Conservation (phyloP, 2,888 invertebrate species). For the Petrolisthes cinctipes region DNA sequence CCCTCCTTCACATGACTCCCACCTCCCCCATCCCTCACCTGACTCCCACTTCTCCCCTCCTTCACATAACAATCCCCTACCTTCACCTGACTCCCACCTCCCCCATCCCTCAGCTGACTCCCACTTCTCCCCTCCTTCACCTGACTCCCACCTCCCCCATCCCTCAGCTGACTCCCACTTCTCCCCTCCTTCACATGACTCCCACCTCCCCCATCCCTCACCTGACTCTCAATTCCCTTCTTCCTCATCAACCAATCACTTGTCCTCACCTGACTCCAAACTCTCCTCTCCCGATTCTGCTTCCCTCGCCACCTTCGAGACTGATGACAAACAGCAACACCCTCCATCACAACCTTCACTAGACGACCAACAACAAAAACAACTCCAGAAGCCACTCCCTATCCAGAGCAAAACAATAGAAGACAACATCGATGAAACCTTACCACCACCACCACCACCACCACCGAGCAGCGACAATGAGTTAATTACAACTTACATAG, state of each 20-base stretch:
- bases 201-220: too few relatives aligned
- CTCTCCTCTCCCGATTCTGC: not conserved
- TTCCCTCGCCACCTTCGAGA: too few relatives aligned
- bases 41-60: too few relatives aligned
- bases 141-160: too few relatives aligned
- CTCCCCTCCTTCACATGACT: not conserved
- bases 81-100: too few relatives aligned
- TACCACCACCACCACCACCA: not conserved
- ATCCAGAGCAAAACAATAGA: not conserved
- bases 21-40: too few relatives aligned
- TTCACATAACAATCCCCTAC: not conserved
- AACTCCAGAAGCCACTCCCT: not conserved
- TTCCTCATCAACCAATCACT: not conserved
- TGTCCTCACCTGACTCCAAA: not conserved
- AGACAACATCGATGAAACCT: not conserved
- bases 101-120: too few relatives aligned
- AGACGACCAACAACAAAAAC: not conserved
- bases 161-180: too few relatives aligned
- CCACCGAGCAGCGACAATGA: not conserved
- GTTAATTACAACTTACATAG: not conserved
- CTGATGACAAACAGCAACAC: too few relatives aligned
- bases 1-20: too few relatives aligned
- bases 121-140: too few relatives aligned
- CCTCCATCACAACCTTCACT: not conserved
- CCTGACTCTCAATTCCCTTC: too few relatives aligned